These are phyloP conservation scores for Gadus chalcogrammus DNA, from an alignment of 2,113 vertebrate genomes.

Conservation along the genomic window DNA sequence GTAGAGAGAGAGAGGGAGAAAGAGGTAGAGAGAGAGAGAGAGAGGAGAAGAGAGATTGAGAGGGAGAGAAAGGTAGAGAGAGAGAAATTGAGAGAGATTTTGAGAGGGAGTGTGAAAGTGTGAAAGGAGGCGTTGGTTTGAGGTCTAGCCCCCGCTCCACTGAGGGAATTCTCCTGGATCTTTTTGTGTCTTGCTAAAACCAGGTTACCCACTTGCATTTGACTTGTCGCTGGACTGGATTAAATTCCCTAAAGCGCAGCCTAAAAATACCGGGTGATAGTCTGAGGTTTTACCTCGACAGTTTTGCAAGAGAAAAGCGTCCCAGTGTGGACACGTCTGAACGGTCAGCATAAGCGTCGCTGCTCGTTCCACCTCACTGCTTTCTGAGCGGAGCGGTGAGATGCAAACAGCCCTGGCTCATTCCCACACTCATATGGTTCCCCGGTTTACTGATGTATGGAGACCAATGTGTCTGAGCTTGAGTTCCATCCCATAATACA, in stretches of 20 bases:
- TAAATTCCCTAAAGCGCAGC: conserved; percentile 41
- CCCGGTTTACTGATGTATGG: too few species aligned
- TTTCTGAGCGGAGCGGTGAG: too few species aligned
- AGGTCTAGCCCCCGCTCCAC: conserved; percentile 18
- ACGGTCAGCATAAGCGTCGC: conserved; percentile 1
- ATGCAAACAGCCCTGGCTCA: too few species aligned
- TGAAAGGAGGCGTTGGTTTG: conserved; percentile 16
- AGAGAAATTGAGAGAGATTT: conserved; percentile 5
- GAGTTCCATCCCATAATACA: too few species aligned
- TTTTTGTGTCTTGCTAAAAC: conserved; percentile 67
- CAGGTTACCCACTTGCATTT: conserved; percentile 76
- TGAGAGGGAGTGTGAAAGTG: conserved; percentile 13
- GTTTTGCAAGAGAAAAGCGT: conserved; percentile 13
- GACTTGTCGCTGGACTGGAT: conserved; percentile 52
- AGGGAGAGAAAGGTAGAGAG: conserved; percentile 1
- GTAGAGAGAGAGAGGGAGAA: too few species aligned
- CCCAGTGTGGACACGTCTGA: conserved; percentile 20
- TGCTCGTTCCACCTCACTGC: too few species aligned
- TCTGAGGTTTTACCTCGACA: conserved; percentile 27
- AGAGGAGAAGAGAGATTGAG: background rate
- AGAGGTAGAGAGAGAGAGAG: background rate
- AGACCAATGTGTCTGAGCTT: too few species aligned
- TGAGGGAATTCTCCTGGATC: conserved; percentile 41
- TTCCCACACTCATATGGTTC: too few species aligned
- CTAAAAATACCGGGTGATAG: conserved; percentile 66